These are phyloP conservation scores for Sorex maritimensis DNA, from an alignment of 2,797 vertebrate genomes.

Conservation along the genomic window DNA sequence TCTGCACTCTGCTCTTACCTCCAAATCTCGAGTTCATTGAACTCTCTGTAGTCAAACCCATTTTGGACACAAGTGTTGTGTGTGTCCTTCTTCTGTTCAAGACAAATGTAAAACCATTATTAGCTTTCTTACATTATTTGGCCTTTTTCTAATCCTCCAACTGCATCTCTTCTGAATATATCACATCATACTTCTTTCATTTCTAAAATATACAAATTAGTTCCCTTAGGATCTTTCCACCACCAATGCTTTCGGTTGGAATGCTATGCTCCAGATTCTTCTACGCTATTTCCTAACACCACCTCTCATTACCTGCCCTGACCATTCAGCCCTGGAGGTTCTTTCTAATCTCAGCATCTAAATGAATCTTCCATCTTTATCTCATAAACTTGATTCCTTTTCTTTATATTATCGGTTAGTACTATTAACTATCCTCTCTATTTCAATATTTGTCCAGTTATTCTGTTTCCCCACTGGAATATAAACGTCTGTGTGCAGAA, in stretches of 20 bases:
- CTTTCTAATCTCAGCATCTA: not conserved
- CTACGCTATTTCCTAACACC: not conserved
- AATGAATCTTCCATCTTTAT: not conserved
- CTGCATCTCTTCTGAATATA: not conserved
- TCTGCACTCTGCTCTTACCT: not conserved
- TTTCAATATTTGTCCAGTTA: not conserved
- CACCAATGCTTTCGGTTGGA: not conserved
- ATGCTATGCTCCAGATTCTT: not conserved
- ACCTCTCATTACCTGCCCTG: not conserved
- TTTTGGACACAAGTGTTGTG: not conserved
- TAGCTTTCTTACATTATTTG: not conserved
- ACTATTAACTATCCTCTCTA: constrained; percentile 17
- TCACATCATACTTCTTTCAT: not conserved
- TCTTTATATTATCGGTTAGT: not conserved
- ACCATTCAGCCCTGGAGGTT: not conserved
- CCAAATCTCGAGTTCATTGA: not conserved
- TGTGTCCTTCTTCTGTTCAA: not conserved
- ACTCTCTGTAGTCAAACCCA: not conserved
- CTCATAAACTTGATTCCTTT: not conserved
- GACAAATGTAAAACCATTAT: not conserved
- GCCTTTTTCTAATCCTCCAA: not conserved
- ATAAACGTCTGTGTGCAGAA: not conserved
- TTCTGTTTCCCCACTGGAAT: not conserved
- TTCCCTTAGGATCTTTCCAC: not conserved
- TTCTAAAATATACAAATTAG: not conserved